phyloP scores from a whole-genome alignment of 2,797 vertebrate species.

The Myripristis jacobus region DNA sequence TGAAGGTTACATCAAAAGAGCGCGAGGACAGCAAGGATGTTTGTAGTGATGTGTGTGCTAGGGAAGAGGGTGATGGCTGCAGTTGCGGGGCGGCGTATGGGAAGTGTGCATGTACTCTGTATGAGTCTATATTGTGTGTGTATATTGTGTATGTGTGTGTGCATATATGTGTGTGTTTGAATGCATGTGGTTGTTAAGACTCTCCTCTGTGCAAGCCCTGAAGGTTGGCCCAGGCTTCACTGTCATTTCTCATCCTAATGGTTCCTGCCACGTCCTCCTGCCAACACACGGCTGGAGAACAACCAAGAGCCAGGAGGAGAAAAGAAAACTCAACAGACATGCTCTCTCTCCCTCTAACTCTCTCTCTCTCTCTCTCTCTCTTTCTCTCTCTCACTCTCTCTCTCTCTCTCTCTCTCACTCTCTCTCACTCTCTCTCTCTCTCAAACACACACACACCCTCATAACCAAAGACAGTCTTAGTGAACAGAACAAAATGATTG shows the following conservation, averaged over 20 bases:
- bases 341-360: too few relatives aligned
- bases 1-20: constrained; percentile 39
- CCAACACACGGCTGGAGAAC: constrained; percentile 71
- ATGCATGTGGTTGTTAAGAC: constrained; percentile 64
- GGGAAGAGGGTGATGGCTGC: constrained; percentile 19
- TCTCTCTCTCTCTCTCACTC: too few relatives aligned
- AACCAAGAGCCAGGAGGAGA: constrained; percentile 69
- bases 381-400: background rate
- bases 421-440: background rate
- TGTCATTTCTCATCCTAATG: constrained; percentile 80
- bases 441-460: too few relatives aligned
- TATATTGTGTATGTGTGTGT: constrained; percentile 19
- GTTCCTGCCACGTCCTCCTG: constrained; percentile 74
- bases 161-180: constrained; percentile 30
- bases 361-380: too few relatives aligned
- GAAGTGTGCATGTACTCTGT: constrained; percentile 32
- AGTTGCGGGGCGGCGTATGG: constrained; percentile 12
- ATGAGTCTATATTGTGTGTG: constrained; percentile 19
- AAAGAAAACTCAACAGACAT: constrained; percentile 66
- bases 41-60: constrained; percentile 26
- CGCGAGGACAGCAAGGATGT: constrained; percentile 14
- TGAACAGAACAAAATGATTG: constrained; percentile 27
- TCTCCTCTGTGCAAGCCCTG: constrained; percentile 68
- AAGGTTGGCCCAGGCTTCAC: constrained; percentile 73
- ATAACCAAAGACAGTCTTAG: too few relatives aligned